Percentiles rank a stretch among this genome's conserved stretches.
Conservation (phyloP, 2,888 invertebrate species). For the Tenthredo scrophulariae region DNA sequence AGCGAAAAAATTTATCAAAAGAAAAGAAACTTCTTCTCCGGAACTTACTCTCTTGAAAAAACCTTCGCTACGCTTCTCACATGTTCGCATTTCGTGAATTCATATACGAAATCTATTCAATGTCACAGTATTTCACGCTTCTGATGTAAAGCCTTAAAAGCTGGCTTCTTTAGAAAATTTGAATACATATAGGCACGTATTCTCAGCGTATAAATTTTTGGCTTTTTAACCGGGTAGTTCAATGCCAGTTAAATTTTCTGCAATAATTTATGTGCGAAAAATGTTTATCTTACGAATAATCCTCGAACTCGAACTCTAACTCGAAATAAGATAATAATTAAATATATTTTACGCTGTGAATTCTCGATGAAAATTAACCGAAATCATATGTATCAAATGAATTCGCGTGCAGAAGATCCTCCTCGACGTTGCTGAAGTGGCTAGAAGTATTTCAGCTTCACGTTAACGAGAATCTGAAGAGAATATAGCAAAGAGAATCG, state of each 20-base stretch:
- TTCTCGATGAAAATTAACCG: background rate
- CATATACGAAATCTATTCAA: background rate
- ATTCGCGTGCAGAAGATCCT: background rate
- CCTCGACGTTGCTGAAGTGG: background rate
- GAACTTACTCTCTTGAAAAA: too few relatives aligned
- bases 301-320: too few relatives aligned
- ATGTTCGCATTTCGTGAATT: background rate
- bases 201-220: background rate
- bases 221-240: background rate
- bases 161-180: background rate
- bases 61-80: background rate
- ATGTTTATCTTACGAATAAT: too few relatives aligned
- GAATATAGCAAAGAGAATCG: constrained; percentile 44
- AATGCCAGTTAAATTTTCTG: background rate
- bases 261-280: too few relatives aligned
- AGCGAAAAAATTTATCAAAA: background rate
- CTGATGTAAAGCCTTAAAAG: background rate
- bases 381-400: background rate
- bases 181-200: background rate
- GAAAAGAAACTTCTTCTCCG: background rate
- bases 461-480: constrained; percentile 34
- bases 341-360: background rate
- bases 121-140: background rate
- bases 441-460: constrained; percentile 14
- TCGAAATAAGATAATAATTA: background rate